Base-by-base conservation (phyloP, 2,113 vertebrate genomes). In the Dasypus novemcinctus region DNA sequence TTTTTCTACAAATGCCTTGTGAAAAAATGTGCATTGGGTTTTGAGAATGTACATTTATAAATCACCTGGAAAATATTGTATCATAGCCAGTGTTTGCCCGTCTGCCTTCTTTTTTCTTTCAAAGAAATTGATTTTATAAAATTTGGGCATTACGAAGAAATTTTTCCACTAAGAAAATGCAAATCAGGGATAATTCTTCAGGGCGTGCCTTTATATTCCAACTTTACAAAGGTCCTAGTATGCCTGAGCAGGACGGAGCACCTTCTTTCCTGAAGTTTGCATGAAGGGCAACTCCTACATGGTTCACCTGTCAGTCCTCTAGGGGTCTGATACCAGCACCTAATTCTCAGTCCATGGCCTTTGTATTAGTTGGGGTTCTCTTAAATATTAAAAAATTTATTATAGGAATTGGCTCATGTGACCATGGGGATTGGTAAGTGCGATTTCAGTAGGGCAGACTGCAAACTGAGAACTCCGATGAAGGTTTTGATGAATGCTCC, bases 1-100 rank as follows among this genome's bases (percentile, higher is more conserved):
- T 76, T 82, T 49, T 3, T 25, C 38, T 25, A 80, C 8, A n/a
- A 11, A 46, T 93, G 49, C 85, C 88, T 88, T 88, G 12, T 92
- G 87, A 36, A 66, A 93, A 91, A 92, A 66, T 36, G 64, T 89
- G 21, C 41, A 49, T n/a, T 33, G 38, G 94, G 10, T 90, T 89
- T 95, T 75, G 49, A 63, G 18, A 17, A 33, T 83, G 10, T 52
- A 68, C 76, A 74, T 69, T 94, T 49, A 57, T 33, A 43, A 13
- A 25, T 63, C 43, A 41, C 23, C 52, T 80, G 69, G 93, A 95
- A 94, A 95, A 72, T 72, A 52, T 52, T 92, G 63, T 64, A 14
- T 83, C 46, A 80, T 75, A 90, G 33, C 13, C 17, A 38, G 25
- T 71, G 18, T 1, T 43, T 75, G 27, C 69, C 33, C 43, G 18